Evolutionary conservation across 1,140 invertebrate genomes (phyloP).

Genomic region (Lasioglossum baleicum): DNA sequence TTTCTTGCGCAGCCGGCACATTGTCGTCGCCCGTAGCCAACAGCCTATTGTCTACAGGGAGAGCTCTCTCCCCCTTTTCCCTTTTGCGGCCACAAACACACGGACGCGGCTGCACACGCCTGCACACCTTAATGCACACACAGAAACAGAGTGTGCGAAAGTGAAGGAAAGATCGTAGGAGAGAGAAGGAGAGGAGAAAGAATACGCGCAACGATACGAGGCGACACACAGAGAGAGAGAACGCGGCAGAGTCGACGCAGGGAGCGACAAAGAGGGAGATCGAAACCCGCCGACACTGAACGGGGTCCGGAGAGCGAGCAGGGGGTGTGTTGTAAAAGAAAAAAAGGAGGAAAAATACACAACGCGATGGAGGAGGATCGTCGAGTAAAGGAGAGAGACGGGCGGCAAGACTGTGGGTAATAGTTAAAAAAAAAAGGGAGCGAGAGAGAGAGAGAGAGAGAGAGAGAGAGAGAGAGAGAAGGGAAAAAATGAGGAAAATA

Average conservation of each 20-base stretch:
- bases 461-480: conserved; percentile 18
- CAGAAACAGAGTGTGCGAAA: neutral
- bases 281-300: conserved; percentile 39
- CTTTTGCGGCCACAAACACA: conserved; percentile 56
- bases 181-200: neutral
- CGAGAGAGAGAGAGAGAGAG: conserved; percentile 7
- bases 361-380: conserved; percentile 28
- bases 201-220: conserved; percentile 52
- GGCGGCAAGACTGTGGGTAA: neutral
- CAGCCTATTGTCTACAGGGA: conserved; percentile 71
- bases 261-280: conserved; percentile 34
- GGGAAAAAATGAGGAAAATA: too few relatives aligned
- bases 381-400: neutral
- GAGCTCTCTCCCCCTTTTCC: conserved; percentile 57
- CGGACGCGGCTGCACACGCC: neutral
- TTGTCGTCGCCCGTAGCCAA: conserved; percentile 74
- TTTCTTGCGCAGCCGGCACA: conserved; percentile 60
- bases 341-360: conserved; percentile 42
- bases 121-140: neutral
- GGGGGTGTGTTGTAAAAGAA: conserved; percentile 45
- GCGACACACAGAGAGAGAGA: conserved; percentile 28
- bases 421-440: conserved; percentile 33
- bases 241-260: neutral
- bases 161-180: neutral
- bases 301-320: neutral